Percentiles rank a stretch among this genome's conserved stretches.
Evolutionary conservation across 2,888 invertebrate genomes (phyloP).

Genomic region (Margaritifera margaritifera): DNA sequence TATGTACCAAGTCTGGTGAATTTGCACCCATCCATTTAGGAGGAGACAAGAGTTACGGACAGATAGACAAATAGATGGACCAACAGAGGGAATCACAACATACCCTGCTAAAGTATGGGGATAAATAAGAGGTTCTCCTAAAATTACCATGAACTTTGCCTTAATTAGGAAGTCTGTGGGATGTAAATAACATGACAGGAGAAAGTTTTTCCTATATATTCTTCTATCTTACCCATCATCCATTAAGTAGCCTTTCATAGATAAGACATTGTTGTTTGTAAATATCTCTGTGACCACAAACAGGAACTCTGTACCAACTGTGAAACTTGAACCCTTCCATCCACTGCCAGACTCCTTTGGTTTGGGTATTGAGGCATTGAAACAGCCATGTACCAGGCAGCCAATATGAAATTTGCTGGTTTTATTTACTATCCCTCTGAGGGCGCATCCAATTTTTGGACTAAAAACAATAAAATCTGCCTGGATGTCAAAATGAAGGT

Average conservation of each 20-base stretch:
- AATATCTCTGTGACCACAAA: slow-evolving; percentile 79
- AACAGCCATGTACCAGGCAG: slow-evolving; percentile 81
- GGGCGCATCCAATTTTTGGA: slow-evolving; percentile 78
- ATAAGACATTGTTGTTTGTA: slow-evolving; percentile 48
- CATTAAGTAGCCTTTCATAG: slow-evolving; percentile 38
- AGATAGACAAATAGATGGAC: no score
- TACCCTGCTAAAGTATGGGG: no score
- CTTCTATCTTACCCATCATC: slow-evolving; percentile 2
- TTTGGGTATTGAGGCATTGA: slow-evolving; percentile 82
- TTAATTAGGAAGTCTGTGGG: no score
- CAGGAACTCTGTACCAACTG: slow-evolving; percentile 78
- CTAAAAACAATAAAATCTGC: slow-evolving; percentile 82
- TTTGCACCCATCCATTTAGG: no score
- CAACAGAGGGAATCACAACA: no score
- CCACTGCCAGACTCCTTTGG: slow-evolving; percentile 75
- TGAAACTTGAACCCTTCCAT: slow-evolving; percentile 77
- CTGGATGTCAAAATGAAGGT: slow-evolving; percentile 80
- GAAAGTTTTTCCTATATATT: not conserved
- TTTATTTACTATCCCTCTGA: slow-evolving; percentile 81
- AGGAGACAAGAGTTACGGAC: no score
- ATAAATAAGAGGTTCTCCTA: no score
- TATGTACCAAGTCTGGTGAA: no score
- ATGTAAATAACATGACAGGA: no score
- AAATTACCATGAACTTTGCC: no score
- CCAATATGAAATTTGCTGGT: slow-evolving; percentile 80